Base-by-base conservation (phyloP, 2,888 invertebrate genomes). In the Tridacna gigas region DNA sequence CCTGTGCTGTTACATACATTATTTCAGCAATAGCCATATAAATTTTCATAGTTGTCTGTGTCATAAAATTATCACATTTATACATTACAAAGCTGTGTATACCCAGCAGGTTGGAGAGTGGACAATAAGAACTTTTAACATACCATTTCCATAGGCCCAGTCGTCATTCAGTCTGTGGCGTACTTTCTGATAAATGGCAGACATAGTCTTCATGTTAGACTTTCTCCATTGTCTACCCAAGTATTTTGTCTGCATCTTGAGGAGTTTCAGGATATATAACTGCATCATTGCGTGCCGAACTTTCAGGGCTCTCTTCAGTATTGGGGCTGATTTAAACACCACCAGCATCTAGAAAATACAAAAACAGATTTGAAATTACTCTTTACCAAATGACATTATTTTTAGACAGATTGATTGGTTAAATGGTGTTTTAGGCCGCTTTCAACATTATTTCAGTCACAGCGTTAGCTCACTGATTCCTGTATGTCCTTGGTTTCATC, bases 171-270 rank as follows among this genome's bases (percentile, higher is more conserved):
- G 96, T 79, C 99, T 96, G 95, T 99, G 99, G 47, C 99, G 96
- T 13, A 96, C 96, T 96, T 99, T 99, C 82, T 98, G 97, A 95
- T 99, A 99, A 94, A 99, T 99, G 82, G 99, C 99, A 94, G 99
- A 99, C 95, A 99, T 98, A 0, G 99, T 99, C 95, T 99, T 99
- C 99, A 99, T 99, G 94, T 99, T 99, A 0, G 98, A 97, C 95
- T 99, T 99, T 74, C 99, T 96, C 99, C 99, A 99, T 94, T 99
- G 99, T 18, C 99, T 96, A 0, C 99, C 99, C 91, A 99, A 96
- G 95, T 99, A 99, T 94, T 99, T 99, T 0, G 99, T 99, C 96
- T 99, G 99, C 98, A 99, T 99, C 96, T 99, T 99, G 20, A 99
- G 96, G 81, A 99, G 96, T 95, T 99, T 99, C 85, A 99, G 96